phyloP scores from a whole-genome alignment of 2,797 vertebrate species.

The Danio choprae region DNA sequence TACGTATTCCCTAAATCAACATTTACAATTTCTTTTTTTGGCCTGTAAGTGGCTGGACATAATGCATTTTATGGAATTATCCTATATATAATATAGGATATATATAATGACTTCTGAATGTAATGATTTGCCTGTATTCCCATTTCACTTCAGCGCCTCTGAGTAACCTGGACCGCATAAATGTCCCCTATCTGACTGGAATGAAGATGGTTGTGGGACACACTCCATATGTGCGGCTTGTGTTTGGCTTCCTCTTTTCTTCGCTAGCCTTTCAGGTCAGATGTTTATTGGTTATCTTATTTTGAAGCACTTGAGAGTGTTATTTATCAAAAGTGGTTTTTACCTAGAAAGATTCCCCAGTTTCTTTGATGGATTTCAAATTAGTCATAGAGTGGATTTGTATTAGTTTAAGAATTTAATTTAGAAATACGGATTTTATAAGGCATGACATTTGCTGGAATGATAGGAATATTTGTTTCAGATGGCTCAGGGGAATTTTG shows the following conservation, averaged over 20 bases:
- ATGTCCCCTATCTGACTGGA: constrained; percentile 62
- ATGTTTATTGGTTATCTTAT: neutral
- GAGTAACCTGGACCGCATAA: constrained; percentile 62
- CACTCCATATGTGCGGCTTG: constrained; percentile 67
- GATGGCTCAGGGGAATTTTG: constrained; percentile 73
- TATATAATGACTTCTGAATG: neutral
- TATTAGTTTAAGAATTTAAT: too few species aligned
- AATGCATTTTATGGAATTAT: neutral
- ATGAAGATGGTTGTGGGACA: constrained; percentile 65
- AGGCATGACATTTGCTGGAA: neutral
- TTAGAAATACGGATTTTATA: neutral
- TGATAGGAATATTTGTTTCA: constrained; percentile 44
- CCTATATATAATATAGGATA: too few species aligned
- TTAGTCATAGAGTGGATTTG: neutral
- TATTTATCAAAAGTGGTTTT: neutral
- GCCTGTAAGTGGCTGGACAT: neutral
- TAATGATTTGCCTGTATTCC: neutral
- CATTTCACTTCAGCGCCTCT: constrained; percentile 60
- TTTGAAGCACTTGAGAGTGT: neutral
- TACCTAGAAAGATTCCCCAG: neutral
- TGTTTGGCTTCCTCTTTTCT: constrained; percentile 69
- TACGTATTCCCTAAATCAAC: too few species aligned
- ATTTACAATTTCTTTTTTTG: neutral
- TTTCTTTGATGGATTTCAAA: neutral
- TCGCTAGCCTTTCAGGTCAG: constrained; percentile 75